Evolutionary conservation across 2,888 invertebrate species (phyloP).

Genomic region (Acleris emargana): DNA sequence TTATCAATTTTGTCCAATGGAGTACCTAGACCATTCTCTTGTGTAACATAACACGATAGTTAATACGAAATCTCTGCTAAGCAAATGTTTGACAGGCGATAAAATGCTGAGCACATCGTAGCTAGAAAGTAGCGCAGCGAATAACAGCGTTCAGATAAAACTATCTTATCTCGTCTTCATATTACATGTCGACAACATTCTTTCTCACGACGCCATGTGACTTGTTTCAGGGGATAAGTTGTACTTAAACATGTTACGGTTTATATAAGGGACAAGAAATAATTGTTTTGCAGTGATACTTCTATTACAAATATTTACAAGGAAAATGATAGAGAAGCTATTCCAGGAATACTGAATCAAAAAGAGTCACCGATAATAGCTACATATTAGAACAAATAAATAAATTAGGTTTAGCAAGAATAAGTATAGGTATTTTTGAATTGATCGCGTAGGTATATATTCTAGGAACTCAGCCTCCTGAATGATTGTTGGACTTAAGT

Average conservation of each 20-base stretch:
- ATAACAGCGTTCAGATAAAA: slow-evolving; percentile 57
- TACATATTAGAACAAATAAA: no score
- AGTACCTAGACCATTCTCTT: background rate
- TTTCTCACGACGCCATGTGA: slow-evolving; percentile 48
- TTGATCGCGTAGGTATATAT: slow-evolving; percentile 3
- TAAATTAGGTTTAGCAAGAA: no score
- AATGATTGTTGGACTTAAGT: slow-evolving; percentile 54
- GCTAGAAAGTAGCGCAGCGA: slow-evolving; percentile 62
- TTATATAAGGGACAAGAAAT: background rate
- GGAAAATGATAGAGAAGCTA: slow-evolving; percentile 34
- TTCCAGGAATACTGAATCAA: slow-evolving; percentile 10
- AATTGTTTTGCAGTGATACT: slow-evolving; percentile 2
- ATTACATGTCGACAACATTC: slow-evolving; percentile 44
- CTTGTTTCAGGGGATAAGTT: slow-evolving; percentile 11
- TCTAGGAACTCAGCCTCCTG: slow-evolving; percentile 43
- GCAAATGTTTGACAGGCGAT: slow-evolving; percentile 71
- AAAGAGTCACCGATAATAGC: background rate
- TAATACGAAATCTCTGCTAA: slow-evolving; percentile 64
- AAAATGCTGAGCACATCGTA: slow-evolving; percentile 57
- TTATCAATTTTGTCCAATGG: background rate
- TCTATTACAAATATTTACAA: slow-evolving; percentile 6
- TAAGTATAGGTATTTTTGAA: no score
- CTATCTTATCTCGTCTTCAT: slow-evolving; percentile 61
- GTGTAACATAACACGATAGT: slow-evolving; percentile 22
- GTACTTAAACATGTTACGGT: slow-evolving; percentile 2